Evolutionary conservation across 2,113 vertebrate genomes (phyloP).

Genomic region (Talpa occidentalis): DNA sequence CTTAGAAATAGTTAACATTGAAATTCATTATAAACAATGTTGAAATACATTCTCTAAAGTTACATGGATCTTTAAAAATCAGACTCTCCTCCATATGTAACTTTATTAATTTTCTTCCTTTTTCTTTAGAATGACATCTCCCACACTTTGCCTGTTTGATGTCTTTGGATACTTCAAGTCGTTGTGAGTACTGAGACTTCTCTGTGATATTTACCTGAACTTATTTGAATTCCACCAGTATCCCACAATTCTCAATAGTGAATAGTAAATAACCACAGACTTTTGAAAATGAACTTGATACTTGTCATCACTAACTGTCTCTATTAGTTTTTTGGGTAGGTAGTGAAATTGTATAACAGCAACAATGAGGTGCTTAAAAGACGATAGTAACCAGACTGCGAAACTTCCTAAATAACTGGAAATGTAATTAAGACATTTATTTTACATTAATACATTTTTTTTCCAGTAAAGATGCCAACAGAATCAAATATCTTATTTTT

Average conservation of each 20-base stretch:
- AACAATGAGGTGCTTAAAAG: neutral
- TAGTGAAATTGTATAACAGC: neutral
- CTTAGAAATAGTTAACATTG: neutral
- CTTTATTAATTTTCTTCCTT: conserved; percentile 23
- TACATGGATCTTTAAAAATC: neutral
- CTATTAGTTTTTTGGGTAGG: neutral
- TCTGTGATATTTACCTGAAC: neutral
- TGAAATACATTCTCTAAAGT: neutral
- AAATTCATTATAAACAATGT: conserved; percentile 26
- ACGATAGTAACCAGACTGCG: neutral
- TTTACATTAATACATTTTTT: neutral
- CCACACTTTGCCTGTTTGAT: neutral
- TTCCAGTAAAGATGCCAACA: neutral
- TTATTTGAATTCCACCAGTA: neutral
- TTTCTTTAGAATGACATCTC: neutral
- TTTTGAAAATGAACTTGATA: neutral
- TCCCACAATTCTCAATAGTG: neutral
- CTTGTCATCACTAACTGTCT: neutral
- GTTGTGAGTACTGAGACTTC: neutral
- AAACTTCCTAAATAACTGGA: neutral
- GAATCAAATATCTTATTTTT: neutral
- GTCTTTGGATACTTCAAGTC: neutral
- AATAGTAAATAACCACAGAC: neutral
- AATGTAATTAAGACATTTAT: neutral
- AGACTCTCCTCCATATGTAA: neutral